phyloP scores from a whole-genome alignment of 2,888 invertebrate genomes.

The Nephrocerus scutellatus region DNA sequence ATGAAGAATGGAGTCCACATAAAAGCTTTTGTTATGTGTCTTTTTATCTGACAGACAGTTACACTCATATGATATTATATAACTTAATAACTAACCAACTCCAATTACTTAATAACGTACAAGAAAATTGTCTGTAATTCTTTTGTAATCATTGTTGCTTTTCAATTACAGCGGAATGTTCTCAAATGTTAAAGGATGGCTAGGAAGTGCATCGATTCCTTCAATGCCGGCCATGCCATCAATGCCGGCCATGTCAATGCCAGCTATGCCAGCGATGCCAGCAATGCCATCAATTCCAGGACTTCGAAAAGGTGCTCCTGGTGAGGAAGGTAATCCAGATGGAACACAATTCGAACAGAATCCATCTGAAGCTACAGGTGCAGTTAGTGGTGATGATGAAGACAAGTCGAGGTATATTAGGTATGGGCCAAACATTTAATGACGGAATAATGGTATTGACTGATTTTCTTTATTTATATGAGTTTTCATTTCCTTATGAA shows the following conservation, averaged over 20 bases:
- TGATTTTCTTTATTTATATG: slow-evolving; percentile 2
- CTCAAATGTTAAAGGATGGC: slow-evolving; percentile 82
- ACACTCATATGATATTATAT: no score
- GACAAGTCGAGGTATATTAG: slow-evolving; percentile 80
- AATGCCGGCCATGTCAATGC: slow-evolving; percentile 46
- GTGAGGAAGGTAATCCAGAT: slow-evolving; percentile 46
- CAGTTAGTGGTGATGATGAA: slow-evolving; percentile 62
- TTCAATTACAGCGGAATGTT: slow-evolving; percentile 60
- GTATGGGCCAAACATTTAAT: slow-evolving; percentile 56
- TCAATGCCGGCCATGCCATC: slow-evolving; percentile 48
- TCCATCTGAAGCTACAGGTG: slow-evolving; percentile 30
- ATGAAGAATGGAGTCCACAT: no score
- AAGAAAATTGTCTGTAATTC: no score
- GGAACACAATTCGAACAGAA: slow-evolving; percentile 28
- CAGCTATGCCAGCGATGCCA: slow-evolving; percentile 46
- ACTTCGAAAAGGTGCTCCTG: slow-evolving; percentile 59
- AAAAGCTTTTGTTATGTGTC: no score
- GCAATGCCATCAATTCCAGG: slow-evolving; percentile 58
- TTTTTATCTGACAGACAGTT: no score
- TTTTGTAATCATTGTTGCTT: no score
- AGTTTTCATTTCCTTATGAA: not conserved
- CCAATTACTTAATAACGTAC: no score
- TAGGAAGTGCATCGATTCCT: slow-evolving; percentile 53
- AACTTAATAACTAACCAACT: no score
- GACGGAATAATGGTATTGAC: slow-evolving; percentile 43